Evolutionary conservation across 2,797 vertebrate genomes (phyloP), one percentile per base, ranked within the genome.

Genomic region (Anas bahamensis): DNA sequence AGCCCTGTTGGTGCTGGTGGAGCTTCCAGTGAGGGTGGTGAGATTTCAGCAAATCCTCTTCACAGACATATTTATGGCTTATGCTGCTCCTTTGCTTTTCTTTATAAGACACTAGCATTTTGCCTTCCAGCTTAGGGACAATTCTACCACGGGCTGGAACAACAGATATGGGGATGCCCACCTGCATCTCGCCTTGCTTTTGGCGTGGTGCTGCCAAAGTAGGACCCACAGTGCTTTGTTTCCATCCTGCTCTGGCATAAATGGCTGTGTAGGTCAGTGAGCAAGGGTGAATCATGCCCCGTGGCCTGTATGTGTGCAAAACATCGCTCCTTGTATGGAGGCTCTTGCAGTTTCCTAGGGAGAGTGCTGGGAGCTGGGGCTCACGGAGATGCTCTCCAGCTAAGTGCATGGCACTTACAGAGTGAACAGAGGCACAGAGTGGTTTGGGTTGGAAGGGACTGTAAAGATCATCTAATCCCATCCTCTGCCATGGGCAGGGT

Each of bases 121-220:
- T 33, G 5, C 17, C 72, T 90, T 78, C 65, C 69, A 77, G 87
- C 8, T 6, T 22, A n/a, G 57, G 65, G 61, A 77, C 19, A 55
- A 57, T 46, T 44, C 48, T 23, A 8, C 33, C 2, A 4, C 23
- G 29, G 42, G 68, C 86, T 9, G 33, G 60, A 39, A 2, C 35
- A 70, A 16, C 26, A 65, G 57, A 19, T 1, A 1, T n/a, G 19
- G 46, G 70, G 57, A 11, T 71, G 13, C 5, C 18, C 1, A 0
- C 6, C 22, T 68, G 41, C 5, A 3, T 23, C 73, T 11, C 8
- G 28, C 48, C 48, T 60, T 81, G 48, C 53, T 60, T 57, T 74
- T 48, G 68, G 56, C 1, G 1, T 24, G 1, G 2, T 23, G 22
- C 33, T 74, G 50, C 83, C 65, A 83, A 52, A 71, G 68, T 35